Percentiles rank a stretch among this genome's conserved stretches.
These are phyloP conservation scores for Myotis myotis DNA, from an alignment of 2,797 vertebrate genomes.

Conservation along the genomic window DNA sequence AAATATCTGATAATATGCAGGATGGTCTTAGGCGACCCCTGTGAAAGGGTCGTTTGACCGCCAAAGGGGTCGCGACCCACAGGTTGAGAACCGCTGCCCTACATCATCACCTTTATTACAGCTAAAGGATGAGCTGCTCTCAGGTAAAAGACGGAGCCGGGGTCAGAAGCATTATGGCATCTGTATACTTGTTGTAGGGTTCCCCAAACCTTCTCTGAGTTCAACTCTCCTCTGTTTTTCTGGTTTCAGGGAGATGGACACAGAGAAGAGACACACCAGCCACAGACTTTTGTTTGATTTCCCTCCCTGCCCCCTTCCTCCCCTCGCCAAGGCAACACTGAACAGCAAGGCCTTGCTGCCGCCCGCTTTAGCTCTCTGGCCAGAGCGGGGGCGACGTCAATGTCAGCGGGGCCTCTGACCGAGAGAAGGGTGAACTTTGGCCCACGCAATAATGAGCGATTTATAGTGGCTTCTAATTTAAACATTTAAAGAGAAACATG, in stretches of 20 bases:
- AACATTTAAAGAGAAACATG: slow-evolving; percentile 55
- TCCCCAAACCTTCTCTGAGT: neutral
- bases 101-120: neutral
- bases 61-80: too few species aligned
- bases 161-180: neutral
- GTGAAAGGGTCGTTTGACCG: too few species aligned
- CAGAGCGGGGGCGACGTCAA: neutral
- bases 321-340: neutral
- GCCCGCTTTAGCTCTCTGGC: neutral
- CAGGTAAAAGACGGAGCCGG: neutral
- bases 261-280: neutral
- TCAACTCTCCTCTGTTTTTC: neutral
- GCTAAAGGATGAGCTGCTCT: neutral
- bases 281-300: neutral
- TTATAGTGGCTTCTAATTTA: slow-evolving; percentile 30
- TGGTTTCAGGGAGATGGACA: neutral
- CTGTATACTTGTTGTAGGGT: neutral
- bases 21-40: too few species aligned
- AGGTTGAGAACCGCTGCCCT: too few species aligned
- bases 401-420: neutral
- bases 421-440: neutral
- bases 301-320: rapidly evolving
- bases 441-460: neutral
- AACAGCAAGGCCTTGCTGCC: rapidly evolving
- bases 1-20: too few species aligned